Conservation (phyloP, 2,113 vertebrate genomes). For the Ceratotherium simum region DNA sequence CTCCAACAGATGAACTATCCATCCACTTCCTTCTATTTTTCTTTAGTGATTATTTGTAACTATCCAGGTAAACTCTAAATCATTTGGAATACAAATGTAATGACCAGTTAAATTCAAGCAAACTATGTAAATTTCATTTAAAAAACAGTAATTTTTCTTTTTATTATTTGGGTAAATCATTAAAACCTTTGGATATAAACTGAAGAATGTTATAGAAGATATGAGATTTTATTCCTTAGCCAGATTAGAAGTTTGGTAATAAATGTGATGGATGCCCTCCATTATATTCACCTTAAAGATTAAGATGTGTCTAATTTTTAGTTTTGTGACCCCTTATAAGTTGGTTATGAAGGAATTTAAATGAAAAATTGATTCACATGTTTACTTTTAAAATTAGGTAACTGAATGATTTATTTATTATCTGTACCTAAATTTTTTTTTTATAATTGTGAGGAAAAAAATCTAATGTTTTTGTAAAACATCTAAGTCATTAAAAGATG, state of each 20-base stretch:
- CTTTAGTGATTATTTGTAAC: not conserved
- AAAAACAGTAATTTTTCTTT: not conserved
- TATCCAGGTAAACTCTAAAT: not conserved
- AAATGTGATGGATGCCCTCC: no score
- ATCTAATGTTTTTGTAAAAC: not conserved
- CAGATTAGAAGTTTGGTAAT: no score
- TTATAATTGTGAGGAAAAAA: not conserved
- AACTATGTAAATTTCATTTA: not conserved
- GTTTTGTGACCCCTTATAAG: not conserved
- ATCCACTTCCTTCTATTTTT: not conserved
- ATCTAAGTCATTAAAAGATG: not conserved
- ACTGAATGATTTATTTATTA: not conserved
- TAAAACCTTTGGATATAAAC: not conserved
- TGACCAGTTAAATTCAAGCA: accelerated
- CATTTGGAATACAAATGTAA: not conserved
- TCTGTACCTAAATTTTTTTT: no score
- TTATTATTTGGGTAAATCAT: not conserved
- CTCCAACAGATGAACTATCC: not conserved
- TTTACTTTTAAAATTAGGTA: not conserved
- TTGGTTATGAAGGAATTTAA: not conserved
- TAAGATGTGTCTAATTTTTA: not conserved
- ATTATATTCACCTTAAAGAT: no score
- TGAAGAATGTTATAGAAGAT: not conserved
- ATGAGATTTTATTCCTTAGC: no score
- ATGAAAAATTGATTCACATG: not conserved